A percentile compares a stretch with the other conserved stretches of the same genome.
phyloP scores from a whole-genome alignment of 2,888 invertebrate species.

The Amiota mariae region DNA sequence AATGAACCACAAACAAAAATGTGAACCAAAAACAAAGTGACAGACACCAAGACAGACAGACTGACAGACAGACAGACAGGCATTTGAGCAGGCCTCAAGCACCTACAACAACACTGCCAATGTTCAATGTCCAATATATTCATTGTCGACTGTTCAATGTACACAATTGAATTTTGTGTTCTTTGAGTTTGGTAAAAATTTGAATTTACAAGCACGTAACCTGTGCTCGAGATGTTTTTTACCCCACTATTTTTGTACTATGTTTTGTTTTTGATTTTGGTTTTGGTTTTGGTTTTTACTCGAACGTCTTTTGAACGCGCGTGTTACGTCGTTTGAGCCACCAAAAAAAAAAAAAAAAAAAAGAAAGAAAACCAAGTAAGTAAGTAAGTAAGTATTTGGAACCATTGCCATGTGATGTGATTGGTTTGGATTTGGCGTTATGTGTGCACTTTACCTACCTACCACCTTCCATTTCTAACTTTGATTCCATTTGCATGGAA shows the following conservation, averaged over 20 bases:
- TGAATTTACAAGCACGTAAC: conserved; percentile 70
- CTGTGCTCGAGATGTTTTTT: conserved; percentile 39
- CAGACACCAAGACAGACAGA: not conserved
- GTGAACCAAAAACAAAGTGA: conserved; percentile 36
- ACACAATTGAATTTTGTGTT: not conserved
- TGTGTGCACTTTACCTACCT: conserved; percentile 6
- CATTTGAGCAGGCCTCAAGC: conserved; percentile 31
- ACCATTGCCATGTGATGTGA: conserved; percentile 51
- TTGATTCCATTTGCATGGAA: conserved; percentile 10
- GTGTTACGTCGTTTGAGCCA: conserved; percentile 21
- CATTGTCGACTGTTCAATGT: conserved; percentile 35
- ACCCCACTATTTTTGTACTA: conserved; percentile 2
- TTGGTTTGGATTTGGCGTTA: conserved; percentile 61
- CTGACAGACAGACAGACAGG: not conserved
- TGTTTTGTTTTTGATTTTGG: conserved; percentile 5
- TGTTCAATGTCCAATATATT: not conserved
- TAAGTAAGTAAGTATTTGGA: not conserved
- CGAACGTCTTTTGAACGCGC: conserved; percentile 17
- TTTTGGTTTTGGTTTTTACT: not conserved
- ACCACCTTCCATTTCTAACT: not conserved
- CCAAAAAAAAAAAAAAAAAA: no score
- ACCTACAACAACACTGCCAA: conserved; percentile 27
- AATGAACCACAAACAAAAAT: conserved; percentile 51
- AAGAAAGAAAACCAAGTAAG: no score
- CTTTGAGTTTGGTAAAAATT: conserved; percentile 48